Evolutionary conservation across 2,797 vertebrate species (phyloP), one percentile per base, ranked within the genome.

Genomic region (Mormyrus hasselquistii): DNA sequence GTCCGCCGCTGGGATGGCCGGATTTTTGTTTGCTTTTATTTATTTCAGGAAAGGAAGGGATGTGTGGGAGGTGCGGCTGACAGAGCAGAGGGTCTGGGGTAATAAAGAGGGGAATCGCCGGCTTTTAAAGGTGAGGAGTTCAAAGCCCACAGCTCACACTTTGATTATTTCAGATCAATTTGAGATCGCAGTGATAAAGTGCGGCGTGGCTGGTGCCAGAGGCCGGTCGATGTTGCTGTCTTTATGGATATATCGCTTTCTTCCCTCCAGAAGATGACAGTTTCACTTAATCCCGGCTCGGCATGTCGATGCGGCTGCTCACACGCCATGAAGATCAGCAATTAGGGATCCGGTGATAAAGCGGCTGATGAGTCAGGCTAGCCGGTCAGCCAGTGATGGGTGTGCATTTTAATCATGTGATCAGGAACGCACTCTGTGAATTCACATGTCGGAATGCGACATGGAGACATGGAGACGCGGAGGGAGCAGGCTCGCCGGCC

Each of bases 101-200:
- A 65, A 86, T 86, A 85, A 59, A 89, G 55, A 88, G 62, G 79
- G 49, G 89, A 9, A 87, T 41, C 69, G 34, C 50, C 47, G 19
- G 62, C 65, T 89, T 90, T 47, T 86, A 90, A 91, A 89, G 89
- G 89, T 91, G 91, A 89, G 91, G 65, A 90, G 90, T 92, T 87
- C 88, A 82, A 88, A 91, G 88, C 38, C 44, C 87, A 86, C 79
- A 89, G 69, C 73, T 88, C 4, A 55, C 49, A 3, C 57, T 88
- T 89, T 90, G 79, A 90, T 93, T 90, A 89, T 90, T 90, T 91
- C 65, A 89, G 86, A 92, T 91, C 91, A 91, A 90, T 91, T 90
- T 89, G 53, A 91, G 84, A 92, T 91, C 88, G 85, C 89, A 90
- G 89, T 90, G 90, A 92, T 91, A 86, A 91, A 90, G 84, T 84